Conservation (phyloP, 64 coral and sea anemone species). For the Pachyseris speciosa region DNA sequence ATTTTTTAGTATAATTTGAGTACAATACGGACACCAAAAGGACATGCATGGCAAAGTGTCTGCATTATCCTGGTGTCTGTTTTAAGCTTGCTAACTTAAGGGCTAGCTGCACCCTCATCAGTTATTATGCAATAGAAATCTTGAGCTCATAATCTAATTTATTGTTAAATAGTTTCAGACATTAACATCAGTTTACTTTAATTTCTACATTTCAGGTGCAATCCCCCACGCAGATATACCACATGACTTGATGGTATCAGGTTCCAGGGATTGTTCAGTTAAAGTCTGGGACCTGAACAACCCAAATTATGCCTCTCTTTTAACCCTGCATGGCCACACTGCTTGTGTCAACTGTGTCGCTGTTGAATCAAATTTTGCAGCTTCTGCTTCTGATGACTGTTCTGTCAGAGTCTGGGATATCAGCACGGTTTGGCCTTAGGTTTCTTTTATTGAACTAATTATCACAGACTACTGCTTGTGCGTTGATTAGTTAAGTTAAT, state of each 20-base stretch:
- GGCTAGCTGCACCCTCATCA: no score
- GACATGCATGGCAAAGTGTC: no score
- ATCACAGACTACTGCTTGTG: no score
- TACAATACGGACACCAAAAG: no score
- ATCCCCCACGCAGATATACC: slow-evolving; percentile 30
- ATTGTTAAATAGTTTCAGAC: no score
- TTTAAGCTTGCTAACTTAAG: no score
- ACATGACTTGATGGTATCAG: slow-evolving; percentile 83
- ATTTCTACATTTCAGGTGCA: slow-evolving; percentile 28
- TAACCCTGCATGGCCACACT: slow-evolving; percentile 1
- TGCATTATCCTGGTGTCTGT: no score
- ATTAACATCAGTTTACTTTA: no score
- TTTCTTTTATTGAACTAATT: background rate
- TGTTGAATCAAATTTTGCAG: background rate
- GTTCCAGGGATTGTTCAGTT: slow-evolving; percentile 74
- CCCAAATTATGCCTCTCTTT: background rate
- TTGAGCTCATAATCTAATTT: no score
- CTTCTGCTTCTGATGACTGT: slow-evolving; percentile 20
- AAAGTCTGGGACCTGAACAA: slow-evolving; percentile 74
- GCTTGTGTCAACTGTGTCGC: slow-evolving; percentile 39
- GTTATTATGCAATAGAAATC: no score
- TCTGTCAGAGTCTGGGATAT: slow-evolving; percentile 53
- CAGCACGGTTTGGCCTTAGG: slow-evolving; percentile 2
- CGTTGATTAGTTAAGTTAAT: no score
- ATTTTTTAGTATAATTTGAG: no score